These are phyloP conservation scores for Chromoteleia sp. DNA, from an alignment of 2,888 invertebrate genomes.

Conservation along the genomic window DNA sequence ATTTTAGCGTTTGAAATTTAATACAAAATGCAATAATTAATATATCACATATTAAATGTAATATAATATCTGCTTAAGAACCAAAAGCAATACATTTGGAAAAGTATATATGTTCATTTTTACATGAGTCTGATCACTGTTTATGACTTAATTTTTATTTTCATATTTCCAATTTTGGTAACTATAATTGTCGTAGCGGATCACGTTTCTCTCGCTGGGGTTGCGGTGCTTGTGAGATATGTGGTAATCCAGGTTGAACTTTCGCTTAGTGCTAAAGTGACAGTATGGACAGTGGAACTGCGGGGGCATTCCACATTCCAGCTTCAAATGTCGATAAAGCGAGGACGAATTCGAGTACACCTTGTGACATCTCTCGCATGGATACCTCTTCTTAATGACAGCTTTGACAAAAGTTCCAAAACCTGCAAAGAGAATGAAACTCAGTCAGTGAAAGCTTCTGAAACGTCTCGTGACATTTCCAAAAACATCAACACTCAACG, in stretches of 20 bases:
- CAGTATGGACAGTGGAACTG: slow-evolving; percentile 83
- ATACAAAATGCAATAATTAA: too few species aligned
- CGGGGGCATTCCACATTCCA: slow-evolving; percentile 84
- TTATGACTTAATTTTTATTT: slow-evolving; percentile 50
- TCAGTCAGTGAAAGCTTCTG: slow-evolving; percentile 34
- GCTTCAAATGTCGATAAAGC: slow-evolving; percentile 81
- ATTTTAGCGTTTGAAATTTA: too few species aligned
- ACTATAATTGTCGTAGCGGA: slow-evolving; percentile 55
- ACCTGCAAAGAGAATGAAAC: slow-evolving; percentile 64
- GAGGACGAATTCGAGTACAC: slow-evolving; percentile 87
- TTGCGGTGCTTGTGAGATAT: slow-evolving; percentile 76
- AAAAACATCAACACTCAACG: slow-evolving; percentile 63
- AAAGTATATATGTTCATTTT: slow-evolving; percentile 19
- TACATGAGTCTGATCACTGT: slow-evolving; percentile 3
- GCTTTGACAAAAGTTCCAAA: slow-evolving; percentile 50
- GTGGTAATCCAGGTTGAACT: slow-evolving; percentile 82
- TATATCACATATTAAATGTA: too few species aligned
- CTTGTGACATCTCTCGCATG: slow-evolving; percentile 86
- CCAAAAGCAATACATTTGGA: too few species aligned
- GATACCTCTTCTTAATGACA: slow-evolving; percentile 69
- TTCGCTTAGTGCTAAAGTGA: slow-evolving; percentile 80
- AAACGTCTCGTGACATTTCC: slow-evolving; percentile 26
- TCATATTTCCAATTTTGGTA: slow-evolving; percentile 63
- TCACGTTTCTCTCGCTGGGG: slow-evolving; percentile 59
- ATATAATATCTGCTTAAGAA: too few species aligned